A percentile compares a stretch with the other conserved stretches of the same genome.
phyloP scores from a whole-genome alignment of 2,888 invertebrate genomes.

The Tachina lurida region DNA sequence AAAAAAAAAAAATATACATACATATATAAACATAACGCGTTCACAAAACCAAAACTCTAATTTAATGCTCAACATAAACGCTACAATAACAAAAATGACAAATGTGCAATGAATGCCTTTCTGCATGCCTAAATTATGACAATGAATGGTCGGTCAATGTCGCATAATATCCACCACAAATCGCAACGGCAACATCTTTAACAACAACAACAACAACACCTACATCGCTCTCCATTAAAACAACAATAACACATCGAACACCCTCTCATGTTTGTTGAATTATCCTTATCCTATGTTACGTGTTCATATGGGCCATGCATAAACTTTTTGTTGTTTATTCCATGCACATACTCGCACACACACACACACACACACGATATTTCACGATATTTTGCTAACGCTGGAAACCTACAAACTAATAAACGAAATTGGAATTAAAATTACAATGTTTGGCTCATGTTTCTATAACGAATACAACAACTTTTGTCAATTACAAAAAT shows the following conservation, averaged over 20 bases:
- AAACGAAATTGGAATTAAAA: conserved; percentile 65
- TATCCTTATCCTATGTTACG: conserved; percentile 18
- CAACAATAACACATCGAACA: conserved; percentile 36
- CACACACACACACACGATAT: too few relatives aligned
- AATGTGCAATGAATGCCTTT: conserved; percentile 56
- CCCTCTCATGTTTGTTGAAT: neutral
- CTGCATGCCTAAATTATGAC: conserved; percentile 48
- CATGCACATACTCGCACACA: too few relatives aligned
- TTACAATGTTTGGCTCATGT: conserved; percentile 58
- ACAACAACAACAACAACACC: neutral
- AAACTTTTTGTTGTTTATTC: neutral
- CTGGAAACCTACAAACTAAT: conserved; percentile 40
- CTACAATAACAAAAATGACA: conserved; percentile 37
- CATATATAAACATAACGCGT: conserved; percentile 20
- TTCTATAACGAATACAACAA: conserved; percentile 54
- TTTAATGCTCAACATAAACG: conserved; percentile 47
- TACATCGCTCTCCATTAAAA: conserved; percentile 18
- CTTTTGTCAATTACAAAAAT: conserved; percentile 29
- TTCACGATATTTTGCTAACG: conserved; percentile 20
- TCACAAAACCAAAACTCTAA: conserved; percentile 41
- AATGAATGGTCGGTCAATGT: conserved; percentile 45
- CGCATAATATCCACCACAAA: conserved; percentile 43
- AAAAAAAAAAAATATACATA: conserved; percentile 21
- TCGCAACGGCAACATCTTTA: conserved; percentile 46
- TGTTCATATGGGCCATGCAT: conserved; percentile 15